A percentile compares a stretch with the other conserved stretches of the same genome.
These are phyloP conservation scores for Euphonia xanthogaster DNA, from an alignment of 2,797 vertebrate species.

Conservation along the genomic window DNA sequence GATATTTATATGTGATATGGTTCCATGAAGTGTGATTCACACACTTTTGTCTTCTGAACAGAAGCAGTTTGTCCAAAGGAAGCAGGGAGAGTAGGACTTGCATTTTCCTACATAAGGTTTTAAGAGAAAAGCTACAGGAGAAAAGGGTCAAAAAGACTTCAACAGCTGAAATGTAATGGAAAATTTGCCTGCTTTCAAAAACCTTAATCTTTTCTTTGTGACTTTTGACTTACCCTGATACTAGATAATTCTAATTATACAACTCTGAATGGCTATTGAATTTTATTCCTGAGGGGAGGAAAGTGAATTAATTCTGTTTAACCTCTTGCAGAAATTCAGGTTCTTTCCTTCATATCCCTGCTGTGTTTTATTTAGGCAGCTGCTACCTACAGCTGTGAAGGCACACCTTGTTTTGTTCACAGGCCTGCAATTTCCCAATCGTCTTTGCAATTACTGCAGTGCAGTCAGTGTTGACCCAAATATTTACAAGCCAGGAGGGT, in stretches of 20 bases:
- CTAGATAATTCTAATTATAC: not conserved
- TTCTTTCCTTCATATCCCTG: not conserved
- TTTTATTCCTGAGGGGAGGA: not conserved
- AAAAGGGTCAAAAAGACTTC: not conserved
- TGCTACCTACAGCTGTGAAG: not conserved
- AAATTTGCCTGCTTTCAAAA: not conserved
- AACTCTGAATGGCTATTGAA: not conserved
- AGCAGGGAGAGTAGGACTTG: not conserved
- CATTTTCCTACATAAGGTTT: not conserved
- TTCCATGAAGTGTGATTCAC: not conserved
- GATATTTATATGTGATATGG: not conserved
- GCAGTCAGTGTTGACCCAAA: not conserved
- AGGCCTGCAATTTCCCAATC: not conserved
- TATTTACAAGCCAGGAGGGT: not conserved
- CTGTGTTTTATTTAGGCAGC: not conserved
- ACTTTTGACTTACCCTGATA: not conserved
- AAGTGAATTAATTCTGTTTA: not conserved
- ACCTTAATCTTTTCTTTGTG: not conserved
- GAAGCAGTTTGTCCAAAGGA: not conserved
- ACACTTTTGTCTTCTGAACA: not conserved
- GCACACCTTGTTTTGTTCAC: not conserved
- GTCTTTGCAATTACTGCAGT: not conserved
- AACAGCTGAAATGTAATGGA: fast-evolving
- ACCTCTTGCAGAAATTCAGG: not conserved
- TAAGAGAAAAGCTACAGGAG: not conserved